Conservation (phyloP, 2,888 invertebrate species). For the Acanthosepion lycidas region DNA sequence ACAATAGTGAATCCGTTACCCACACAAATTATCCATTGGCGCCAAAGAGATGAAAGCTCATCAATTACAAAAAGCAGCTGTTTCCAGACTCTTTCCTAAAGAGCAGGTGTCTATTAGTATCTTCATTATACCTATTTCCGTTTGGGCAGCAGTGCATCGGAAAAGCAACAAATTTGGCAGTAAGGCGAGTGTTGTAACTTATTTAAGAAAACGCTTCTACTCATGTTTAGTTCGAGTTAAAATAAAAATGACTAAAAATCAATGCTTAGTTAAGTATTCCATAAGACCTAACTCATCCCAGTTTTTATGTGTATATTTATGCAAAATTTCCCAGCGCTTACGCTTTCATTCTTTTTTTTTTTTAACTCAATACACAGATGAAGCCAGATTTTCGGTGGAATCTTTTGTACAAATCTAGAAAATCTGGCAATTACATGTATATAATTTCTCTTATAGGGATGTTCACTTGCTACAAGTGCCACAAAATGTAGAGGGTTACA, state of each 20-base stretch:
- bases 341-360: no score
- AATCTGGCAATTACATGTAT: no score
- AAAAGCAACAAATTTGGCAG: not conserved
- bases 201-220: not conserved
- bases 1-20: not conserved
- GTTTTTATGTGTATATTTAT: no score
- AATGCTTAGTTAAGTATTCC: not conserved
- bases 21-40: not conserved
- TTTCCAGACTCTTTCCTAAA: not conserved
- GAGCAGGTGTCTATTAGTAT: not conserved
- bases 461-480: no score
- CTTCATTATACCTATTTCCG: not conserved
- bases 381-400: no score
- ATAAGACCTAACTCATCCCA: not conserved
- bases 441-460: no score
- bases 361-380: no score
- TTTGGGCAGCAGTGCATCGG: not conserved
- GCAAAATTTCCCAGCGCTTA: no score
- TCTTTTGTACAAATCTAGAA: no score
- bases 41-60: not conserved
- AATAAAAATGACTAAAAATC: not conserved
- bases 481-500: no score
- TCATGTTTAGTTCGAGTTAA: not conserved
- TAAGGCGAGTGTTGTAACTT: not conserved
- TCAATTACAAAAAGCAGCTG: not conserved